Evolutionary conservation across 2,113 vertebrate genomes (phyloP).

Genomic region (Psophia crepitans): DNA sequence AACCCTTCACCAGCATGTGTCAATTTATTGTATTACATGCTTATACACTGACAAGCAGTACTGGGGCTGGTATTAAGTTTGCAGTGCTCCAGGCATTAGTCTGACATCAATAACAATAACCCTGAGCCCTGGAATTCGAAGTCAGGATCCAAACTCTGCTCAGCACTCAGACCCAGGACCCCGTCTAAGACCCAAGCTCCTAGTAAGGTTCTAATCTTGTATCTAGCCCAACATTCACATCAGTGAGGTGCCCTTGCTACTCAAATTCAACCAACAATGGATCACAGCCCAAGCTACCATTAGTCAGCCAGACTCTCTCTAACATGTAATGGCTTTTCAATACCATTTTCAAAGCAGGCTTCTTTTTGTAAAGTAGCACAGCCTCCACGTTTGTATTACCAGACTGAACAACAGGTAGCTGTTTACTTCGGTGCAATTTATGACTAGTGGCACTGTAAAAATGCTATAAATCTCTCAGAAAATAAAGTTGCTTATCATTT

Average conservation of each 20-base stretch:
- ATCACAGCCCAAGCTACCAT: background rate
- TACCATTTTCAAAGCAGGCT: background rate
- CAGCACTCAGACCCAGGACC: background rate
- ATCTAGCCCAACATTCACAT: background rate
- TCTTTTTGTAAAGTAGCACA: background rate
- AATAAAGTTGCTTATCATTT: background rate
- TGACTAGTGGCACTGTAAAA: background rate
- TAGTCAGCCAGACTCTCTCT: background rate
- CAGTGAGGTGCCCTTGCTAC: background rate
- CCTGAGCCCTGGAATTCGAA: background rate
- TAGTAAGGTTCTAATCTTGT: too few species aligned
- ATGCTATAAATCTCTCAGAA: background rate
- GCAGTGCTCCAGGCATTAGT: background rate
- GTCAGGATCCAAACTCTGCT: background rate
- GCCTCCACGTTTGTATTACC: background rate
- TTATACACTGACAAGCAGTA: background rate
- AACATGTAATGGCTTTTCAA: background rate
- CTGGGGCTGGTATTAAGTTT: background rate
- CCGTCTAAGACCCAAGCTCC: accelerated
- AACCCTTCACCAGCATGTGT: background rate
- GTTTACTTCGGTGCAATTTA: background rate
- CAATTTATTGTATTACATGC: background rate
- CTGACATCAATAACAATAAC: background rate
- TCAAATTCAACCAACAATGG: background rate
- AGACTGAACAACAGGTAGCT: background rate